Percentiles rank a stretch among this genome's conserved stretches.
Evolutionary conservation across 2,797 vertebrate species (phyloP).

Genomic region (Pteronotus mesoamericanus): DNA sequence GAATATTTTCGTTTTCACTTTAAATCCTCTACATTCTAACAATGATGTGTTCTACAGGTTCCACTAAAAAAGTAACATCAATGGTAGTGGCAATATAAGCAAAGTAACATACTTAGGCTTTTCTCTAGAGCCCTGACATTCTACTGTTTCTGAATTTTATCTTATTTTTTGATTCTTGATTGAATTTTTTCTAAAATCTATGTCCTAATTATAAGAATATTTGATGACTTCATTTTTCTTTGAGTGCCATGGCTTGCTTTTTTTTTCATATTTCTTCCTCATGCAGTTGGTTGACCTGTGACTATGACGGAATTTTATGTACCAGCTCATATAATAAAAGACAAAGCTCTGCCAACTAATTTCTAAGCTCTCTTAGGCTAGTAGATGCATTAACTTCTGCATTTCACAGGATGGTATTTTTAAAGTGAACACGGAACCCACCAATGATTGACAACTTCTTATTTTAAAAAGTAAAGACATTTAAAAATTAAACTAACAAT

Average conservation of each 20-base stretch:
- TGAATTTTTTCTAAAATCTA: background rate
- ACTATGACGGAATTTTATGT: background rate
- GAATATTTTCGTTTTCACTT: background rate
- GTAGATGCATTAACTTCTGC: background rate
- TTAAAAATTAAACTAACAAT: background rate
- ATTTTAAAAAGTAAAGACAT: background rate
- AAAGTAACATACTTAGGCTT: background rate
- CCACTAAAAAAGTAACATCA: background rate
- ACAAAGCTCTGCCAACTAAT: background rate
- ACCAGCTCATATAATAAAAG: background rate
- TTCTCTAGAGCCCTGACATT: background rate
- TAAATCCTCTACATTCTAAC: background rate
- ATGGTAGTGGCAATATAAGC: background rate
- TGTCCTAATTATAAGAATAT: background rate
- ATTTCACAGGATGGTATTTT: slow-evolving; percentile 13
- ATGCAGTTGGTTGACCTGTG: background rate
- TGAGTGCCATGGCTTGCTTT: background rate
- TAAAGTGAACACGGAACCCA: background rate
- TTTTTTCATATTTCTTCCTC: background rate
- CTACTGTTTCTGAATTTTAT: background rate
- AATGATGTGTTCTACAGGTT: background rate
- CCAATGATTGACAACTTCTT: background rate
- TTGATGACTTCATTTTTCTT: background rate
- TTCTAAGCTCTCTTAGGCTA: background rate
- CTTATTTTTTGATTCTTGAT: background rate